Evolutionary conservation across 1,140 invertebrate species (phyloP).

Genomic region (Drosophila aff.): DNA sequence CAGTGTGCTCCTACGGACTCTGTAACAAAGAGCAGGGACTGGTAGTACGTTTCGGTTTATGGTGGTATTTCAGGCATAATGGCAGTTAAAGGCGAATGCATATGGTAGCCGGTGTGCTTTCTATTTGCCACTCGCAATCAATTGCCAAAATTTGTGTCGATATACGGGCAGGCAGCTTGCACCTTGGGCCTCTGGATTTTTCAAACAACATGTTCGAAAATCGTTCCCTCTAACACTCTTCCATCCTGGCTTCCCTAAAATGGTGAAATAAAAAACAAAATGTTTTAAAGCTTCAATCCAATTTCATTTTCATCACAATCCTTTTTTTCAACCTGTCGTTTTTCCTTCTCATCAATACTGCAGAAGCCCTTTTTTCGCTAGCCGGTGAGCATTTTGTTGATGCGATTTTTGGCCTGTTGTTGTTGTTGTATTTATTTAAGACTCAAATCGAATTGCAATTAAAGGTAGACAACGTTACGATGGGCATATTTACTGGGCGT

Average conservation of each 20-base stretch:
- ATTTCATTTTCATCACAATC: slow-evolving; percentile 20
- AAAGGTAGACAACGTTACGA: slow-evolving; percentile 37
- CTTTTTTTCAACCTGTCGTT: slow-evolving; percentile 8
- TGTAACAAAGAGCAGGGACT: neutral
- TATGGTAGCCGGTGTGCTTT: neutral
- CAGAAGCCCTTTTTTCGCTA: neutral
- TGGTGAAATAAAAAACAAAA: slow-evolving; percentile 6
- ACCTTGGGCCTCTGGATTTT: neutral
- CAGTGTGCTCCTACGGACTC: slow-evolving; percentile 7
- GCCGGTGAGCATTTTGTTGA: neutral
- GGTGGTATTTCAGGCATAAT: neutral
- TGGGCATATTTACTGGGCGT: slow-evolving; percentile 5
- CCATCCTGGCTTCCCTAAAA: neutral
- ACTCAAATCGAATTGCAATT: slow-evolving; percentile 65
- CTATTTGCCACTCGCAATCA: slow-evolving; percentile 63
- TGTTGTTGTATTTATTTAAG: slow-evolving; percentile 45
- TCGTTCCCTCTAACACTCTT: neutral
- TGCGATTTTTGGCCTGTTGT: slow-evolving; percentile 10
- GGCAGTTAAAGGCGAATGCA: slow-evolving; percentile 34
- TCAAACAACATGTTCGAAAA: neutral
- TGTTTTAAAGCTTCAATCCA: slow-evolving; percentile 9
- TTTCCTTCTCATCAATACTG: slow-evolving; percentile 6
- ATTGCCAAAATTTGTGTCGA: slow-evolving; percentile 45
- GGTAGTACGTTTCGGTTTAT: neutral
- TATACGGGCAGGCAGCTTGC: too few species aligned